phyloP scores from a whole-genome alignment of 2,888 invertebrate species.

The Dicycla oo region DNA sequence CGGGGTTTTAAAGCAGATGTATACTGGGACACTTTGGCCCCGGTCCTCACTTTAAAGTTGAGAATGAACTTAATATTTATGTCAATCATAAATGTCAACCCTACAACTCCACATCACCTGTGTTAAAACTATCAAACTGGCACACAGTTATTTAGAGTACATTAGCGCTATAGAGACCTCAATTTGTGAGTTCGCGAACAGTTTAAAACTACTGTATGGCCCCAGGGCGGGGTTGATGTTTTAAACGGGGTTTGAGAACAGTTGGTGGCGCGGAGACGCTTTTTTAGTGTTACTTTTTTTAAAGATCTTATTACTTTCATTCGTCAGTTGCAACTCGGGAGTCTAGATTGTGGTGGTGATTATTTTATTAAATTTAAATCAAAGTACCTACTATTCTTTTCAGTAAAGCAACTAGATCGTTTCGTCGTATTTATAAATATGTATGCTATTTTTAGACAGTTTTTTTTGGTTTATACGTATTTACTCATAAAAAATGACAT shows the following conservation, averaged over 20 bases:
- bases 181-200: slow-evolving; percentile 76
- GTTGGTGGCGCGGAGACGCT: slow-evolving; percentile 49
- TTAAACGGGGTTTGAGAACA: slow-evolving; percentile 67
- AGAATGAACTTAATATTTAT: slow-evolving; percentile 20
- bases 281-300: background rate
- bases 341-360: too few relatives aligned
- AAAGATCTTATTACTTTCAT: background rate
- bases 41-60: slow-evolving; percentile 11
- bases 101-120: slow-evolving; percentile 57
- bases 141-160: slow-evolving; percentile 69
- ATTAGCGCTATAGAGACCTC: slow-evolving; percentile 74
- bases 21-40: too few relatives aligned
- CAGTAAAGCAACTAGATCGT: too few relatives aligned
- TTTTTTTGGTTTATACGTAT: too few relatives aligned
- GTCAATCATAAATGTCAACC: slow-evolving; percentile 35
- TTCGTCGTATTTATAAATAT: too few relatives aligned
- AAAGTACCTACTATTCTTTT: too few relatives aligned
- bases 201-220: slow-evolving; percentile 75
- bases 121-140: slow-evolving; percentile 65
- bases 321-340: background rate
- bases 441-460: too few relatives aligned
- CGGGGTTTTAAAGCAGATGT: too few relatives aligned
- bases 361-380: too few relatives aligned
- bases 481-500: too few relatives aligned
- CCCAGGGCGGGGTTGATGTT: slow-evolving; percentile 71